Conservation (phyloP, 2,113 vertebrate species). For the Cryptomyrus ogoouensis region DNA sequence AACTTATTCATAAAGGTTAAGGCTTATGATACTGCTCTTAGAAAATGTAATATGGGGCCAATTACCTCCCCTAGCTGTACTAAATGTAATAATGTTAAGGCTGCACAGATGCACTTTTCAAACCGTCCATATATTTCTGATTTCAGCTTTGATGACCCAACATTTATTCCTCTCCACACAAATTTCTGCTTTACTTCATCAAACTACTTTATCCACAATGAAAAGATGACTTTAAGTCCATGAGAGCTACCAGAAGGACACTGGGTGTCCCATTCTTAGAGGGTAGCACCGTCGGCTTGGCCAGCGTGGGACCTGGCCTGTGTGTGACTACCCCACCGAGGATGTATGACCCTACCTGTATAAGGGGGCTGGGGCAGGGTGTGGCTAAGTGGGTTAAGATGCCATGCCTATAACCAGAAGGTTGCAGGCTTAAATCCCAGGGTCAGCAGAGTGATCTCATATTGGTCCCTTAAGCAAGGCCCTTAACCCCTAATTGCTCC, state of each 20-base stretch:
- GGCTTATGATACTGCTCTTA: background rate
- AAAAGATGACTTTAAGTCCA: background rate
- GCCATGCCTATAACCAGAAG: background rate
- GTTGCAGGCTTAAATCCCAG: background rate
- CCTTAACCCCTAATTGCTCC: background rate
- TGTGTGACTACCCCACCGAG: background rate
- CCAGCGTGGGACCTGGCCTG: background rate
- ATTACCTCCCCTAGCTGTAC: background rate
- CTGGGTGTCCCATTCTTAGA: background rate
- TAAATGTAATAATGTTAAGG: background rate
- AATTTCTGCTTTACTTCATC: background rate
- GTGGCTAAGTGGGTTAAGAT: background rate
- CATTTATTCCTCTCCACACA: background rate
- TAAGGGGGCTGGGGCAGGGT: background rate
- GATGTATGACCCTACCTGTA: background rate
- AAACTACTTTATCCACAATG: background rate
- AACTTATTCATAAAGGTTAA: background rate
- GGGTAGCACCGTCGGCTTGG: background rate
- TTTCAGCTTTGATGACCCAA: background rate
- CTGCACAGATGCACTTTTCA: background rate
- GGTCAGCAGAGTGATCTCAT: background rate
- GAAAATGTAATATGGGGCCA: background rate
- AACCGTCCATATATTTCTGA: background rate
- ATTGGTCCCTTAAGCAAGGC: background rate
- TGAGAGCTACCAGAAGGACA: background rate